phyloP scores from a whole-genome alignment of 2,113 vertebrate genomes.

The Apodemus speciosus region DNA sequence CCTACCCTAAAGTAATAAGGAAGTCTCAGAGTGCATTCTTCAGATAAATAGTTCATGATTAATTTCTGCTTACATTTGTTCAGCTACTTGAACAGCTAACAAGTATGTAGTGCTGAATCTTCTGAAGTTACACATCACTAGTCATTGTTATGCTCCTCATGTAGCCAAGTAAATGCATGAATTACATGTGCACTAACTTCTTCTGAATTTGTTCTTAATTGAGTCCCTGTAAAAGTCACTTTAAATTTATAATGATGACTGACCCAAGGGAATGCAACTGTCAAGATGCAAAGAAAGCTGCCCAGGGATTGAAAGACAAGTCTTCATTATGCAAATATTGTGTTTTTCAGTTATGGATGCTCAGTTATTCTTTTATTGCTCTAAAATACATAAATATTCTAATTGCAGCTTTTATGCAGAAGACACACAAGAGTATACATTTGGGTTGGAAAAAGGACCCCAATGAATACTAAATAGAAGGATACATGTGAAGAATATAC shows the following conservation, averaged over 20 bases:
- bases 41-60: slow-evolving; percentile 6
- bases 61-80: slow-evolving; percentile 47
- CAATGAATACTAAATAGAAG: slow-evolving; percentile 63
- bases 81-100: slow-evolving; percentile 24
- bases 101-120: not conserved
- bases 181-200: slow-evolving; percentile 60
- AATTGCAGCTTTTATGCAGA: slow-evolving; percentile 64
- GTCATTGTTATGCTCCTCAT: slow-evolving; percentile 40
- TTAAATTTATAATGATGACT: slow-evolving; percentile 75
- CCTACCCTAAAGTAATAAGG: not conserved
- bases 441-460: slow-evolving; percentile 39
- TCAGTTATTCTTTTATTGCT: slow-evolving; percentile 59
- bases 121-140: slow-evolving; percentile 35
- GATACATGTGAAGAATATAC: slow-evolving; percentile 42
- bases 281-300: slow-evolving; percentile 58
- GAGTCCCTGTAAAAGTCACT: slow-evolving; percentile 74
- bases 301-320: slow-evolving; percentile 48
- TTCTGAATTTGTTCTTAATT: slow-evolving; percentile 74
- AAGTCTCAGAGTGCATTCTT: not conserved
- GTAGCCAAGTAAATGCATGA: slow-evolving; percentile 61
- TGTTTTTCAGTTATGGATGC: slow-evolving; percentile 53
- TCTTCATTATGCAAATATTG: slow-evolving; percentile 72
- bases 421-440: slow-evolving; percentile 51
- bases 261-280: slow-evolving; percentile 60
- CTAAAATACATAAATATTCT: slow-evolving; percentile 71